Base-by-base conservation (phyloP, 2,888 invertebrate genomes). In the Hyposoter dolosus region DNA sequence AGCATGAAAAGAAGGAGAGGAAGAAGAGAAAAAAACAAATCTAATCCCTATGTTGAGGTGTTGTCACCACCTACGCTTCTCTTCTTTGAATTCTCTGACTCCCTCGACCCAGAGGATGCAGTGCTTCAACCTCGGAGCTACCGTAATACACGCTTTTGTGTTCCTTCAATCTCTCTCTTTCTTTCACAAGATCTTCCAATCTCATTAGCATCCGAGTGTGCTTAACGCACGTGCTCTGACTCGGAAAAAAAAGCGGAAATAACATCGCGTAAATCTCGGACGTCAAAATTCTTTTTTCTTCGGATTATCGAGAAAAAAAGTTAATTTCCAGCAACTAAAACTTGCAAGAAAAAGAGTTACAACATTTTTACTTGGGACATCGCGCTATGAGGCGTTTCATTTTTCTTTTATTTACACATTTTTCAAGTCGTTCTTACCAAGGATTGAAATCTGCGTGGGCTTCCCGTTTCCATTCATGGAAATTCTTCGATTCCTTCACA, bases 171-270 rank as follows among this genome's bases (percentile, higher is more conserved):
- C 71, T 53, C 53, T 65, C 68, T 69, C 9, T 47, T 23, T 23
- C 69, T 69, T 17, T 47, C 28, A 15, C 19, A 60, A 43, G 74
- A 9, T 60, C 74, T 43, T 43, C 19, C 65, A 74, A 12, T 63
- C 75, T 32, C 72, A 84, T 77, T 72, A 77, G 77, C 84, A 74
- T 84, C 77, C 23, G n/a, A 50, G 71, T 56, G 40, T 66, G 71
- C 65, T 72, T 69, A 19, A 78, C 82, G 77, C 82, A 50, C 82
- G 84, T 82, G 84, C 83, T 74, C 72, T n/a, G 78, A 45, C 68
- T 28, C n/a, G 43, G 50, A 28, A 75, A 68, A 82, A 65, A 66
- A 72, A 47, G 28, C 45, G 69, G 45, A 69, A 28, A 69, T 69
- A 69, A 45, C 45, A 23, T 45, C 9, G 10, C 69, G 45, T 9